Evolutionary conservation across 2,888 invertebrate genomes (phyloP), one percentile per base, ranked within the genome.

Genomic region (Megamerina dolium): DNA sequence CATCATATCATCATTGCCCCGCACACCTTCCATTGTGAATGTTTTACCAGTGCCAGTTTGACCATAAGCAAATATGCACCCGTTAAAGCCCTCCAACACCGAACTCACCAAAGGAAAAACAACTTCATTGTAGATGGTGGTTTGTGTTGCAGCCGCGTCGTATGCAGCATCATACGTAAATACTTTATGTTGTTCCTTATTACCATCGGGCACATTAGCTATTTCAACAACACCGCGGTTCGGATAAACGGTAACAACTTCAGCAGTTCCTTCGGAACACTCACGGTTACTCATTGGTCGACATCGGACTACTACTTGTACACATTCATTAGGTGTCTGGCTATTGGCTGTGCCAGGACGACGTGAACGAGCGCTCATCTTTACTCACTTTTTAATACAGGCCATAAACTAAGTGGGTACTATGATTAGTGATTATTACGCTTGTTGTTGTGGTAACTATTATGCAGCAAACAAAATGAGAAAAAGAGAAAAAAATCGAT

Each of bases 141-240:
- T 84, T 68, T 99, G 97, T 56, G 83, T 83, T 2, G 95, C 88
- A 57, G 81, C 82, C 52, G 59, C 59, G 74, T 95, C 95, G 75
- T 96, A 99, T 5, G 96, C 95, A 23, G 94, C 88, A 74, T 99
- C 99, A 75, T 95, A 99, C 1, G 96, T 95, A 74, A 97, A 99
- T 53, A 87, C 81, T 73, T 96, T 96, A 55, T 89, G 88, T 62
- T 82, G 82, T 39, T 86, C 87, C 60, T 78, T 76, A 17, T 76
- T 77, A 39, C 77, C 77, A 29, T 81, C 80, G 2, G 57, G 55
- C 52, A 86, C 85, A 74, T 92, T 91, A 60, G 80, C 80, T 41
- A 99, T 83, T 71, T 94, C 92, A 48, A 99, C 86, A 2, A 87
- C 86, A 23, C 96, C 96, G 53, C 89, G 80, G 57, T 86, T 83